A percentile compares a stretch with the other conserved stretches of the same genome.
Evolutionary conservation across 2,113 vertebrate species (phyloP).

Genomic region (Odocoileus virginianus): DNA sequence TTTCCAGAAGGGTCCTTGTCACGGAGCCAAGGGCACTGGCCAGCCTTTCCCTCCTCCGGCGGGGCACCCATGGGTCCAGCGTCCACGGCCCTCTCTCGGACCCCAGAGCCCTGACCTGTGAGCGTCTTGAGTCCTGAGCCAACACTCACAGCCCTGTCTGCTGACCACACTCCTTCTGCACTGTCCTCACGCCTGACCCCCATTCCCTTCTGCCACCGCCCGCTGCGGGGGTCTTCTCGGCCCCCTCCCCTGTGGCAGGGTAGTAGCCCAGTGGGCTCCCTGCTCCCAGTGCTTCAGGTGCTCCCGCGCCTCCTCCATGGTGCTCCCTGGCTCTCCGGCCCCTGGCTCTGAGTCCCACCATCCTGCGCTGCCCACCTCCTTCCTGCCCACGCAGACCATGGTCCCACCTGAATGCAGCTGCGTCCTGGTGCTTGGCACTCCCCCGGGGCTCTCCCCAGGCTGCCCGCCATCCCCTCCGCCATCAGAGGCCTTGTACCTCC

Average conservation of each 20-base stretch:
- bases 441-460: not conserved
- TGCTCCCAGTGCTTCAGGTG: not conserved
- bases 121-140: not conserved
- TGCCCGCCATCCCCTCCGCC: fast-evolving
- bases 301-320: fast-evolving
- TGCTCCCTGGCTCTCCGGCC: not conserved
- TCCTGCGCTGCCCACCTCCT: fast-evolving
- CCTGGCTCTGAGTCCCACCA: not conserved
- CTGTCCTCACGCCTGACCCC: fast-evolving
- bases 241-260: not conserved
- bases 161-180: not conserved
- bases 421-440: not conserved
- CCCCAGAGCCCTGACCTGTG: fast-evolving
- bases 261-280: not conserved
- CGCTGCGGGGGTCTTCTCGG: fast-evolving
- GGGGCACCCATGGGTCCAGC: not conserved
- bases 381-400: fast-evolving
- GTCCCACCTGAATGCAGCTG: not conserved
- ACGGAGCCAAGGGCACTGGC: fast-evolving
- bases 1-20: fast-evolving
- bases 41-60: too few relatives aligned
- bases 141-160: fast-evolving
- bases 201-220: fast-evolving
- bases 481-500: fast-evolving
- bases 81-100: fast-evolving